Evolutionary conservation across 2,888 invertebrate genomes (phyloP).

Genomic region (Alloplasta piceator): DNA sequence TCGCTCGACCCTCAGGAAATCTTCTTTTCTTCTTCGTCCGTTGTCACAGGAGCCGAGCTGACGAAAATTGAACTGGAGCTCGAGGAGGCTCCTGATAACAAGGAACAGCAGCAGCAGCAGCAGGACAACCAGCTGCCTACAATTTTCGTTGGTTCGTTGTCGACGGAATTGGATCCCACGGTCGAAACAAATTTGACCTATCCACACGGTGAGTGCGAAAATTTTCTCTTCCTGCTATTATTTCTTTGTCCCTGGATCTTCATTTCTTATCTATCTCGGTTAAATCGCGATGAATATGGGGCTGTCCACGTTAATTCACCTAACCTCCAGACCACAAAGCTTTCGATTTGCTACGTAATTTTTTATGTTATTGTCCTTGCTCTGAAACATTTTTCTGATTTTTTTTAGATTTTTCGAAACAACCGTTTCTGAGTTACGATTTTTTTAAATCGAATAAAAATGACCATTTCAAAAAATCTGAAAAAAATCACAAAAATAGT

Average conservation of each 20-base stretch:
- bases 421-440: too few species aligned
- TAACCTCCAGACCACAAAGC: too few species aligned
- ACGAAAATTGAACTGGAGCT: constrained; percentile 80
- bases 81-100: constrained; percentile 76
- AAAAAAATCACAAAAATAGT: too few species aligned
- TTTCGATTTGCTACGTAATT: too few species aligned
- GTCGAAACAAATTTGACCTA: constrained; percentile 78
- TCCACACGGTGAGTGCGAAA: constrained; percentile 74
- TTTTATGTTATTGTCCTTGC: too few species aligned
- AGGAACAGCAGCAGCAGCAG: constrained; percentile 64
- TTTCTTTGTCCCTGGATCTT: constrained; percentile 8
- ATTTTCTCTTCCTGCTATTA: constrained; percentile 14
- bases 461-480: too few species aligned
- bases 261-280: background rate
- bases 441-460: too few species aligned
- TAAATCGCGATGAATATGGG: constrained; percentile 18
- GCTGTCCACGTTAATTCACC: too few species aligned
- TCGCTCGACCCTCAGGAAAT: background rate
- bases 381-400: too few species aligned
- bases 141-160: constrained; percentile 74
- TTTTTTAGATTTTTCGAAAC: too few species aligned
- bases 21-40: constrained; percentile 33
- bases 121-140: constrained; percentile 69
- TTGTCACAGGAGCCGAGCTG: constrained; percentile 73
- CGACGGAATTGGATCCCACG: constrained; percentile 75